phyloP scores from a whole-genome alignment of 2,797 vertebrate genomes.

The Gobionotothen gibberifrons region DNA sequence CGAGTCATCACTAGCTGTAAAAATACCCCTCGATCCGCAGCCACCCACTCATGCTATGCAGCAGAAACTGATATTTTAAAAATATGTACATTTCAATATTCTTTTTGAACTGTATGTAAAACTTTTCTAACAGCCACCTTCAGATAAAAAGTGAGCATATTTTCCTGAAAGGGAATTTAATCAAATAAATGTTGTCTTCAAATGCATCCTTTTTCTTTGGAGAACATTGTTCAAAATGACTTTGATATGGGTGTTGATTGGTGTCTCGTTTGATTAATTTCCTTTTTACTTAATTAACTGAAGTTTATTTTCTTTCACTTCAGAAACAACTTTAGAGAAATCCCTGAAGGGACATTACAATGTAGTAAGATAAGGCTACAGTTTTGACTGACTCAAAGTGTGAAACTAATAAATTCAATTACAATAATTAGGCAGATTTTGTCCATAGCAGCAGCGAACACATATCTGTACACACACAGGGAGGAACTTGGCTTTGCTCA shows the following conservation, averaged over 20 bases:
- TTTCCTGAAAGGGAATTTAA: background rate
- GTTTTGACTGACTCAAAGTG: background rate
- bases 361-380: background rate
- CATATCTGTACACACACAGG: background rate
- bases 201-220: background rate
- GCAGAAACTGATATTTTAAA: slow-evolving; percentile 3
- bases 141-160: slow-evolving; percentile 2
- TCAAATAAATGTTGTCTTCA: slow-evolving; percentile 10
- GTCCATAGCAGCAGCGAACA: background rate
- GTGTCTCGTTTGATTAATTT: background rate
- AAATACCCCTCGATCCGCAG: slow-evolving; percentile 38
- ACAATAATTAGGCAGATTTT: background rate
- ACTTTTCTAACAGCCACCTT: background rate
- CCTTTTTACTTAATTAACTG: background rate
- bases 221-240: slow-evolving; percentile 24
- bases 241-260: slow-evolving; percentile 12
- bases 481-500: background rate
- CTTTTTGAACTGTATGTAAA: background rate
- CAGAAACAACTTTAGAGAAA: slow-evolving; percentile 2
- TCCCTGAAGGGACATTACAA: background rate
- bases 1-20: slow-evolving; percentile 44
- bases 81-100: background rate
- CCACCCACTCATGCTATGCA: slow-evolving; percentile 34
- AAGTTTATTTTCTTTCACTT: background rate
- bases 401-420: background rate